These are phyloP conservation scores for Phyto melanocephala DNA, from an alignment of 2,888 invertebrate genomes.

Conservation along the genomic window DNA sequence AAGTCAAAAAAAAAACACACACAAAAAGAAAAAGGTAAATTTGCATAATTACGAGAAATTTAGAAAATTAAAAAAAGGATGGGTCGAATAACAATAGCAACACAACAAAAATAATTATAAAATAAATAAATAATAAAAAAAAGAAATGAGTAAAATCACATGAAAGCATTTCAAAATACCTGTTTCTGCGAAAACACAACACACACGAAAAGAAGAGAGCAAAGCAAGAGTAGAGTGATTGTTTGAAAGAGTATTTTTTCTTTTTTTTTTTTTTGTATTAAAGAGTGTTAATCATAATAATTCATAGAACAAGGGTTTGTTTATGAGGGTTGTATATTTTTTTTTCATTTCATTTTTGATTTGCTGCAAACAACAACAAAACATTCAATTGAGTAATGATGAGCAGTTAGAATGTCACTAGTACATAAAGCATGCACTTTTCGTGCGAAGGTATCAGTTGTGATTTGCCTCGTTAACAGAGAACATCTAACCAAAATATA, in stretches of 20 bases:
- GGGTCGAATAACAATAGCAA: conserved; percentile 16
- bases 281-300: conserved; percentile 42
- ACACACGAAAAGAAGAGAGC: neutral
- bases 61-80: conserved; percentile 50
- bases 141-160: conserved; percentile 23
- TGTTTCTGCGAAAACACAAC: conserved; percentile 37
- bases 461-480: conserved; percentile 78
- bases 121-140: conserved; percentile 11
- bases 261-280: too few relatives aligned
- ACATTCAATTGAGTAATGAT: conserved; percentile 24
- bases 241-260: conserved; percentile 50
- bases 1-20: too few relatives aligned
- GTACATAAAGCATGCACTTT: conserved; percentile 75
- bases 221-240: neutral
- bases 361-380: neutral
- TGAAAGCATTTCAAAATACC: conserved; percentile 53
- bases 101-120: neutral
- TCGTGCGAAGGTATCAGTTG: conserved; percentile 78
- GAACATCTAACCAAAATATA: conserved; percentile 64
- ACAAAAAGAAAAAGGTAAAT: neutral
- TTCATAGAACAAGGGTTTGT: conserved; percentile 54
- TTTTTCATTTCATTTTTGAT: neutral
- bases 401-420: conserved; percentile 29
- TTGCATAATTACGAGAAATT: conserved; percentile 4
- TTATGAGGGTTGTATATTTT: conserved; percentile 41